Conservation (phyloP, 2,113 vertebrate genomes). For the Gymnarchus niloticus region DNA sequence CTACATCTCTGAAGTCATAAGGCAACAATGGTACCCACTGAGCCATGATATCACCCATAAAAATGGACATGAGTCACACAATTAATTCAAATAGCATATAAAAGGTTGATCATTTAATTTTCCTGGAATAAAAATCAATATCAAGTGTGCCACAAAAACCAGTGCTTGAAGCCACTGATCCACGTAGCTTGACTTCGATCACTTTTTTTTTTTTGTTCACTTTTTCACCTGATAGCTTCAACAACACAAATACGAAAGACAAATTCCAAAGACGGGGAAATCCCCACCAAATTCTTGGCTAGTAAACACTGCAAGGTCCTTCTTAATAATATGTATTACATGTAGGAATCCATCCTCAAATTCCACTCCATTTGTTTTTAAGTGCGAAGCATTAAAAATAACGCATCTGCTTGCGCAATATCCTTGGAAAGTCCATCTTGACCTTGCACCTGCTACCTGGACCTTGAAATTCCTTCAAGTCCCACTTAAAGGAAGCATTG, state of each 20-base stretch:
- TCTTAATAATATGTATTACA: slow-evolving; percentile 56
- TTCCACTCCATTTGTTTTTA: slow-evolving; percentile 67
- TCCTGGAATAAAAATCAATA: background rate
- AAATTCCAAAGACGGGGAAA: background rate
- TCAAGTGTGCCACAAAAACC: background rate
- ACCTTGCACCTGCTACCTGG: slow-evolving; percentile 61
- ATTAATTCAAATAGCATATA: background rate
- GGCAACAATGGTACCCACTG: background rate
- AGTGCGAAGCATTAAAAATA: slow-evolving; percentile 54
- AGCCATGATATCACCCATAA: background rate
- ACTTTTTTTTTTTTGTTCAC: background rate
- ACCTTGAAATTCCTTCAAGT: slow-evolving; percentile 46
- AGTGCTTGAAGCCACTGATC: background rate
- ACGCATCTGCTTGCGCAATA: slow-evolving; percentile 61
- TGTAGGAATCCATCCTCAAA: slow-evolving; percentile 61
- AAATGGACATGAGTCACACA: background rate
- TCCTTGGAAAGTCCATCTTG: slow-evolving; percentile 66
- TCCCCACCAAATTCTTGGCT: background rate
- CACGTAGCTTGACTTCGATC: background rate
- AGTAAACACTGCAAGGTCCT: slow-evolving; percentile 42
- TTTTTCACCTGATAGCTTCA: background rate
- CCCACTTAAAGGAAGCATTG: slow-evolving; percentile 50
- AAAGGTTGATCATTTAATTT: no score
- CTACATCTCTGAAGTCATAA: background rate
- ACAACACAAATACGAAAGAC: background rate